A percentile compares a stretch with the other conserved stretches of the same genome.
Conservation (phyloP, 2,888 invertebrate genomes). For the Pachymerium ferrugineum region DNA sequence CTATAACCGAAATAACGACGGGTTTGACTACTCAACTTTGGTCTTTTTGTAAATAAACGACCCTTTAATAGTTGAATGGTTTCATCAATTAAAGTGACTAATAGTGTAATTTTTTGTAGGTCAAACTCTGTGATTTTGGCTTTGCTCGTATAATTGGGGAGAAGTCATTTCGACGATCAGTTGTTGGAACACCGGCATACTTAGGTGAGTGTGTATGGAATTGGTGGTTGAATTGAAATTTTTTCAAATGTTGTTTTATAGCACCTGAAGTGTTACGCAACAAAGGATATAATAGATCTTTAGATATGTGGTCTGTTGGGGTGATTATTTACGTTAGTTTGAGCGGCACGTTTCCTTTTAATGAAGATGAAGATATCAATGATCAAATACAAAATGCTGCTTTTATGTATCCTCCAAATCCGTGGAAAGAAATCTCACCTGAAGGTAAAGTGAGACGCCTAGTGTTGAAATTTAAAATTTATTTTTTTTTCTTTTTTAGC, state of each 20-base stretch:
- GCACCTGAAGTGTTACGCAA: slow-evolving; percentile 97
- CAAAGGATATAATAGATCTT: slow-evolving; percentile 95
- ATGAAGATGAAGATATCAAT: slow-evolving; percentile 99
- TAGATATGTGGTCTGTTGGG: slow-evolving; percentile 99
- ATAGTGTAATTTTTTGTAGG: slow-evolving; percentile 43
- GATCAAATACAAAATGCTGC: slow-evolving; percentile 99
- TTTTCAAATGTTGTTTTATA: too few species aligned
- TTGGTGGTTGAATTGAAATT: not conserved
- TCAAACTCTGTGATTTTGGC: slow-evolving; percentile 96
- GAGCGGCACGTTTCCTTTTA: slow-evolving; percentile 98
- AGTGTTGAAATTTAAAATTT: not conserved
- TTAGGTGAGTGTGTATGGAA: slow-evolving; percentile 59
- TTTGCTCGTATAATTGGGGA: slow-evolving; percentile 99
- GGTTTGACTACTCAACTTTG: too few species aligned
- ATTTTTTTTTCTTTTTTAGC: slow-evolving; percentile 58
- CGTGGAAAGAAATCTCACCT: slow-evolving; percentile 93
- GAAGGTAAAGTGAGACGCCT: slow-evolving; percentile 60
- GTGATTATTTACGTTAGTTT: slow-evolving; percentile 98
- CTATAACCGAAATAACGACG: too few species aligned
- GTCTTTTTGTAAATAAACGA: too few species aligned
- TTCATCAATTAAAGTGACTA: not conserved
- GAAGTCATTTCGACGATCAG: slow-evolving; percentile 92
- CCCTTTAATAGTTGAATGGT: too few species aligned
- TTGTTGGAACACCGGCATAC: slow-evolving; percentile 98
- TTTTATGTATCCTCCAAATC: slow-evolving; percentile 98